phyloP scores from a whole-genome alignment of 2,113 vertebrate genomes.

The Trochalopteron elliotii region DNA sequence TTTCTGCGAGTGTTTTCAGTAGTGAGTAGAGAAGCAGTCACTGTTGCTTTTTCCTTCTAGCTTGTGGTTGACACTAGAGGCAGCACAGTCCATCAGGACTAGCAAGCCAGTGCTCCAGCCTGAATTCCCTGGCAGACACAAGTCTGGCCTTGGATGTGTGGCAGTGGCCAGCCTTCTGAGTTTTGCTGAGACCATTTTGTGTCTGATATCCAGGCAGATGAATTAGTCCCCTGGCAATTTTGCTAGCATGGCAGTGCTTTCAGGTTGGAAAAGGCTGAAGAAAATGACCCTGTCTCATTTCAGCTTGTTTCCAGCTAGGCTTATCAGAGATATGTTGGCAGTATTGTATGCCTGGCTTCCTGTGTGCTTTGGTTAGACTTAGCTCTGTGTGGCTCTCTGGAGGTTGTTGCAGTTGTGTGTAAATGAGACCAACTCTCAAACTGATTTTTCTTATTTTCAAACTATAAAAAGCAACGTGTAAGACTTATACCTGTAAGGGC shows the following conservation, averaged over 20 bases:
- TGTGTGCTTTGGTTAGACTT: rapidly evolving
- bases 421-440: not conserved
- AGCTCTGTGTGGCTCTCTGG: not conserved
- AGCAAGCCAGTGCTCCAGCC: not conserved
- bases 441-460: not conserved
- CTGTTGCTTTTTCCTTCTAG: not conserved
- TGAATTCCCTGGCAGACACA: not conserved
- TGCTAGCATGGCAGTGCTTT: not conserved
- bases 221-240: not conserved
- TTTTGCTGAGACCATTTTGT: not conserved
- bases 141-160: not conserved
- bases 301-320: not conserved
- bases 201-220: not conserved
- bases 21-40: not conserved
- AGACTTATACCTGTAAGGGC: not conserved
- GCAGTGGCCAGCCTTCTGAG: not conserved
- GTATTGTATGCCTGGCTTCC: not conserved
- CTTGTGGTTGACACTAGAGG: not conserved
- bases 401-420: not conserved
- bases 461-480: not conserved
- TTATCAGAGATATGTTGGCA: not conserved
- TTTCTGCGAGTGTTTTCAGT: not conserved
- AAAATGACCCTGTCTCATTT: not conserved
- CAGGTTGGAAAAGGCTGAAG: not conserved
- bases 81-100: not conserved